Percentiles rank a stretch among this genome's conserved stretches.
These are phyloP conservation scores for Augochlora pura DNA, from an alignment of 1,140 invertebrate genomes.

Conservation along the genomic window DNA sequence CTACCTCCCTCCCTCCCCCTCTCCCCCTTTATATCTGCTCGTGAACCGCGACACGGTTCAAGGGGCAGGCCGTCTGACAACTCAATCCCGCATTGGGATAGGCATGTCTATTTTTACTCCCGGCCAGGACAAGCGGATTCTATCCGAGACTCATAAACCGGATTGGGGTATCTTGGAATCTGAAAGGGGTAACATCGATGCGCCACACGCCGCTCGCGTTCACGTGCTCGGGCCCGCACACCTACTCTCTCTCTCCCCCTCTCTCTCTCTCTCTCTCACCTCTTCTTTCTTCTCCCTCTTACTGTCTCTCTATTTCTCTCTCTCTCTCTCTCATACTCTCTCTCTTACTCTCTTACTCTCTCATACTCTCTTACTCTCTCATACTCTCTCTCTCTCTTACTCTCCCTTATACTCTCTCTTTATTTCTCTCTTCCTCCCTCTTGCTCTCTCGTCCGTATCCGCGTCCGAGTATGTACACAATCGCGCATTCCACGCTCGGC, in stretches of 20 bases:
- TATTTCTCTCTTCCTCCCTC: too few relatives aligned
- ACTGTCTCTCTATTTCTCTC: too few relatives aligned
- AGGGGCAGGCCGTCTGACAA: conserved; percentile 58
- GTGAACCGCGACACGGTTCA: conserved; percentile 45
- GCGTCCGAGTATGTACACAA: neutral
- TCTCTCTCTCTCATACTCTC: too few relatives aligned
- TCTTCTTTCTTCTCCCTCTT: too few relatives aligned
- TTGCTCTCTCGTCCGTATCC: too few relatives aligned
- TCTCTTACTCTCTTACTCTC: too few relatives aligned
- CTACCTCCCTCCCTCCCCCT: too few relatives aligned
- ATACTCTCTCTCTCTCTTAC: too few relatives aligned
- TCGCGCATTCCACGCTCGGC: neutral
- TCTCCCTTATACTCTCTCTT: too few relatives aligned
- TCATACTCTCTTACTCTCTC: too few relatives aligned
- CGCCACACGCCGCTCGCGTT: conserved; percentile 20
- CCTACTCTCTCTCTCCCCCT: conserved; percentile 19
- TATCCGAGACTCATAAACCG: conserved; percentile 59
- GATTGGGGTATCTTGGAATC: conserved; percentile 63
- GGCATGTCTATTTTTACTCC: conserved; percentile 58
- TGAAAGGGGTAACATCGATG: conserved; percentile 50
- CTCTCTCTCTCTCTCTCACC: too few relatives aligned
- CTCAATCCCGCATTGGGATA: conserved; percentile 60
- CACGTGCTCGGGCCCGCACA: conserved; percentile 11
- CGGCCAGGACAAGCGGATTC: conserved; percentile 54
- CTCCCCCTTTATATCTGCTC: conserved; percentile 3